Conservation (phyloP, 2,113 vertebrate genomes). For the Myocastor coypus region DNA sequence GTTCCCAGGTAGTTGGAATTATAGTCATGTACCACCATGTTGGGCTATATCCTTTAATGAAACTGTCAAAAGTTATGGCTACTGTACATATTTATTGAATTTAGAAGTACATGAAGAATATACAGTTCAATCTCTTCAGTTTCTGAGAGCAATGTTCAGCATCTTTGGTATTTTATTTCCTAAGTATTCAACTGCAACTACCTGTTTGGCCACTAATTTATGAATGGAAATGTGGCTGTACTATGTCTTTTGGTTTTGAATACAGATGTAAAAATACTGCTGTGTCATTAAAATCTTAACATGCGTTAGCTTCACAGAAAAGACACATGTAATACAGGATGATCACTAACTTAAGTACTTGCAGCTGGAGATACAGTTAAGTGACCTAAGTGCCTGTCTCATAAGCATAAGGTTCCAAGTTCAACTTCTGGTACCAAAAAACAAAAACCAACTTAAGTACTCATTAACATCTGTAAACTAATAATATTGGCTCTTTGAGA, state of each 20-base stretch:
- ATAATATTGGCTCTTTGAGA: neutral
- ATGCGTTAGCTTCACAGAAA: constrained; percentile 25
- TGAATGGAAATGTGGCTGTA: neutral
- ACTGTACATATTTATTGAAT: neutral
- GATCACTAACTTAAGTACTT: neutral
- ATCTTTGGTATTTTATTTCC: constrained; percentile 3
- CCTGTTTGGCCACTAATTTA: neutral
- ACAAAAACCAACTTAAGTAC: neutral
- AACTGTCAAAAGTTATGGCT: neutral
- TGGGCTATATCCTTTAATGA: neutral
- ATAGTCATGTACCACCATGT: neutral
- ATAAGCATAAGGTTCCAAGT: too few species aligned
- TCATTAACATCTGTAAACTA: neutral
- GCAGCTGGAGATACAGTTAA: too few species aligned
- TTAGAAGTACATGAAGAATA: neutral
- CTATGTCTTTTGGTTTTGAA: constrained; percentile 16
- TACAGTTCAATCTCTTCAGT: neutral
- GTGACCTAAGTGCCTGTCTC: too few species aligned
- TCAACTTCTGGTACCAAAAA: too few species aligned
- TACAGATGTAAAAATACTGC: neutral
- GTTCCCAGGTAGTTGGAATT: neutral
- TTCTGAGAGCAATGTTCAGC: neutral
- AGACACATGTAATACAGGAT: neutral
- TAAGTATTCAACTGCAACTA: constrained; percentile 9
- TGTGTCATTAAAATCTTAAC: neutral